phyloP scores from a whole-genome alignment of 1,140 invertebrate genomes.

The Bombyx mori region DNA sequence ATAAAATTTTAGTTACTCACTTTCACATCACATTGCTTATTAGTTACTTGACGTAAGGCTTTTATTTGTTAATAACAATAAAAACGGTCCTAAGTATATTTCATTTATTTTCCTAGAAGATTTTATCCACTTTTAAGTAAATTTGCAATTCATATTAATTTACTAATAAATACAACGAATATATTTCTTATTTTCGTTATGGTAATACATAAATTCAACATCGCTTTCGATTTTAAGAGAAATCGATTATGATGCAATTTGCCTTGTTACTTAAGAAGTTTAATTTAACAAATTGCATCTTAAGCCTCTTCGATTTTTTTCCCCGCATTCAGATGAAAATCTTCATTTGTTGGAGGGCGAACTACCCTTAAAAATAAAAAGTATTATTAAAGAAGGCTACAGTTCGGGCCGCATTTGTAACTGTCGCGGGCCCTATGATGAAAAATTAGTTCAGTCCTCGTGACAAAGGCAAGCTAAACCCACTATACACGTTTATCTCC shows the following conservation, averaged over 20 bases:
- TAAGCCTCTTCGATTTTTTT: constrained; percentile 66
- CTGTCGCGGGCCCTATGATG: constrained; percentile 72
- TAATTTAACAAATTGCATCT: constrained; percentile 56
- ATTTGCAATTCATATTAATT: too few relatives aligned
- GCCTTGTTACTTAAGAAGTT: constrained; percentile 30
- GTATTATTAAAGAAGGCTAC: constrained; percentile 74
- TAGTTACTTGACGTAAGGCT: too few relatives aligned
- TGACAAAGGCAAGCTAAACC: constrained; percentile 67
- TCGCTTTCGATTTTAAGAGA: too few relatives aligned
- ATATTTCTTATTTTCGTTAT: too few relatives aligned
- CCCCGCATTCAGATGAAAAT: constrained; percentile 61
- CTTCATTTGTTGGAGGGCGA: constrained; percentile 61
- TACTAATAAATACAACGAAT: too few relatives aligned
- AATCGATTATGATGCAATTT: constrained; percentile 5
- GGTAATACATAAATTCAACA: too few relatives aligned
- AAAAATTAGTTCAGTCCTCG: constrained; percentile 72
- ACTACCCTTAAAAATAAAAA: constrained; percentile 71
- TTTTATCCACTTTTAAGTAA: too few relatives aligned
- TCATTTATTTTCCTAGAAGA: too few relatives aligned
- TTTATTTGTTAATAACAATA: too few relatives aligned
- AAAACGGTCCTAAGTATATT: too few relatives aligned
- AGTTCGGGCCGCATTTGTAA: constrained; percentile 72
- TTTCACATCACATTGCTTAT: too few relatives aligned
- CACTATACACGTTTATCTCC: constrained; percentile 49
- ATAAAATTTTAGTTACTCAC: too few relatives aligned